These are phyloP conservation scores for Mirza zaza DNA, from an alignment of 2,113 vertebrate species.

Conservation along the genomic window DNA sequence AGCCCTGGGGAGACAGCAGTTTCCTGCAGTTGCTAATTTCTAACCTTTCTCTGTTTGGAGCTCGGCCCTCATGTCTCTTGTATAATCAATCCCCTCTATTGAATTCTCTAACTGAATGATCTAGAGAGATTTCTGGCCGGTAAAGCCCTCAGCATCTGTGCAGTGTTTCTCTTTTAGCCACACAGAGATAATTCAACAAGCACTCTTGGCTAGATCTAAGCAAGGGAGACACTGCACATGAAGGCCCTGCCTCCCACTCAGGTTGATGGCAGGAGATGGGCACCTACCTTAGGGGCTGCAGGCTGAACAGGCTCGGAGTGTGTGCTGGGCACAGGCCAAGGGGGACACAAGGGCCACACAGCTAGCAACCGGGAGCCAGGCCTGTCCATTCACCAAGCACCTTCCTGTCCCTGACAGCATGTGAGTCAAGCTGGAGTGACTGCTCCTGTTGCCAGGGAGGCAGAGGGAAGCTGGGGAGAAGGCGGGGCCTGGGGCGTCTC, in stretches of 20 bases:
- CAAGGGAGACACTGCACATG: not conserved
- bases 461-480: not conserved
- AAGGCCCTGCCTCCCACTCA: not conserved
- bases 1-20: not conserved
- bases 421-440: not conserved
- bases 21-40: not conserved
- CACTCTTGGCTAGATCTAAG: not conserved
- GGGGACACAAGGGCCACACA: not conserved
- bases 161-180: not conserved
- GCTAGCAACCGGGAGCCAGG: not conserved
- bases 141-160: fast-evolving
- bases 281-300: fast-evolving
- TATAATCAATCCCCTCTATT: not conserved
- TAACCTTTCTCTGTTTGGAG: not conserved
- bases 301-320: not conserved
- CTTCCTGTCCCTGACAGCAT: fast-evolving
- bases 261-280: not conserved
- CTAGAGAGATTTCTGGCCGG: not conserved
- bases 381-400: not conserved
- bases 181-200: fast-evolving
- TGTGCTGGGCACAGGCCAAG: not conserved
- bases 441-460: not conserved
- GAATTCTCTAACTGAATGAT: not conserved
- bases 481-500: not conserved
- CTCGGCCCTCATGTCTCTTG: not conserved